phyloP scores from a whole-genome alignment of 2,797 vertebrate genomes.

The Antrozous pallidus region DNA sequence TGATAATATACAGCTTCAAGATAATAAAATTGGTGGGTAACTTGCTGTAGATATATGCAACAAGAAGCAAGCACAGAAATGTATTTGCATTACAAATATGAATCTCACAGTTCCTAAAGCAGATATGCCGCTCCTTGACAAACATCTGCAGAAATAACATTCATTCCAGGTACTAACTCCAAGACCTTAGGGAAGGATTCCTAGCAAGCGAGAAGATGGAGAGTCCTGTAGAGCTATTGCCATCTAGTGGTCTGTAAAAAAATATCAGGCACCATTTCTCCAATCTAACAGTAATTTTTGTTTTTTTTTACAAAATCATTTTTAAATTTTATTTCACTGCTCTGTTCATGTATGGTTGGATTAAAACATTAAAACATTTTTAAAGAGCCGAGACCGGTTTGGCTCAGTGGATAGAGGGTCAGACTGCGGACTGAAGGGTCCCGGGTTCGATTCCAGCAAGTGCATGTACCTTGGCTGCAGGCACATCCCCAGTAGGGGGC shows the following conservation, averaged over 20 bases:
- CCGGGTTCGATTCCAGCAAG: too few species aligned
- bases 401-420: too few species aligned
- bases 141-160: slow-evolving; percentile 55
- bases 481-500: too few species aligned
- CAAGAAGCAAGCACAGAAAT: slow-evolving; percentile 1
- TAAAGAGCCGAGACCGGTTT: too few species aligned
- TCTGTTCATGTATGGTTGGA: not conserved
- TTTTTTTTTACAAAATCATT: slow-evolving; percentile 9
- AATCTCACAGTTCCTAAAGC: slow-evolving; percentile 47
- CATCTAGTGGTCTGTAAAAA: slow-evolving; percentile 59
- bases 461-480: too few species aligned
- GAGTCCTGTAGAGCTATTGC: slow-evolving; percentile 55
- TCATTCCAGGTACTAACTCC: slow-evolving; percentile 2
- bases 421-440: too few species aligned
- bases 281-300: not conserved
- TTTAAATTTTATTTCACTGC: slow-evolving; percentile 28
- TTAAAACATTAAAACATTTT: slow-evolving; percentile 38
- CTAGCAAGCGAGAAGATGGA: not conserved
- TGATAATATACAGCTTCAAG: slow-evolving; percentile 61
- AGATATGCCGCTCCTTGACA: slow-evolving; percentile 41
- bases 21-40: slow-evolving; percentile 55
- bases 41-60: slow-evolving; percentile 21
- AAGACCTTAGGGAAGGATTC: not conserved
- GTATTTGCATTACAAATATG: slow-evolving; percentile 48
- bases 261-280: not conserved